A percentile compares a stretch with the other conserved stretches of the same genome.
Conservation (phyloP, 2,113 vertebrate species). For the Scomber scombrus region DNA sequence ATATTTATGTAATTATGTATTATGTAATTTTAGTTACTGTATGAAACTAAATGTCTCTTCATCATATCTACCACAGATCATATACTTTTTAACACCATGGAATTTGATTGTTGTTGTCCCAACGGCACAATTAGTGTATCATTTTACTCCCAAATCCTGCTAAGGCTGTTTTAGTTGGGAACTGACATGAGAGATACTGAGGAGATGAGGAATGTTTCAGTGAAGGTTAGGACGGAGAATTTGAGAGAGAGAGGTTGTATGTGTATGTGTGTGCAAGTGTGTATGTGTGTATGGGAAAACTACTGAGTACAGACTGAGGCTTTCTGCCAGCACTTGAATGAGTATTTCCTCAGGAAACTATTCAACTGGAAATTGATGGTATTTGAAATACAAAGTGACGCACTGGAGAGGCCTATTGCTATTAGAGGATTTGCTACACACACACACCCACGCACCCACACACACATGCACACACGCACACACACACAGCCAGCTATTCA, state of each 20-base stretch:
- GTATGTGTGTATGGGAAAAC: slow-evolving; percentile 48
- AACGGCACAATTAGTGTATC: too few species aligned
- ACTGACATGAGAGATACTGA: too few species aligned
- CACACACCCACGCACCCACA: slow-evolving; percentile 30
- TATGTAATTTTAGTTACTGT: neutral
- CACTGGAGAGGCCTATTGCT: slow-evolving; percentile 54
- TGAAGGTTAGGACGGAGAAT: too few species aligned
- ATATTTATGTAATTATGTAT: neutral
- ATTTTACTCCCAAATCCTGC: too few species aligned
- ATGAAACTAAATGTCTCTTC: too few species aligned
- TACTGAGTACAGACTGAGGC: slow-evolving; percentile 33
- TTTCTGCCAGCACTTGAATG: slow-evolving; percentile 59
- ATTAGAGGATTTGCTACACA: slow-evolving; percentile 53
- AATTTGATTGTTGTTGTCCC: too few species aligned
- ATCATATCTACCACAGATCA: too few species aligned
- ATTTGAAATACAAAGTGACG: slow-evolving; percentile 70
- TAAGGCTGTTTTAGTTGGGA: too few species aligned
- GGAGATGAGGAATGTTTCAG: too few species aligned
- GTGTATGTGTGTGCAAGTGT: neutral
- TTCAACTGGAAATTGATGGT: slow-evolving; percentile 73
- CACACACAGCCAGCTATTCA: slow-evolving; percentile 15
- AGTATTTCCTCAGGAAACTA: slow-evolving; percentile 78
- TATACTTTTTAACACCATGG: too few species aligned
- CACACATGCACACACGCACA: slow-evolving; percentile 24
- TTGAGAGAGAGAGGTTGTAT: neutral